These are phyloP conservation scores for Euschistus heros DNA, from an alignment of 1,140 invertebrate genomes.

Conservation along the genomic window DNA sequence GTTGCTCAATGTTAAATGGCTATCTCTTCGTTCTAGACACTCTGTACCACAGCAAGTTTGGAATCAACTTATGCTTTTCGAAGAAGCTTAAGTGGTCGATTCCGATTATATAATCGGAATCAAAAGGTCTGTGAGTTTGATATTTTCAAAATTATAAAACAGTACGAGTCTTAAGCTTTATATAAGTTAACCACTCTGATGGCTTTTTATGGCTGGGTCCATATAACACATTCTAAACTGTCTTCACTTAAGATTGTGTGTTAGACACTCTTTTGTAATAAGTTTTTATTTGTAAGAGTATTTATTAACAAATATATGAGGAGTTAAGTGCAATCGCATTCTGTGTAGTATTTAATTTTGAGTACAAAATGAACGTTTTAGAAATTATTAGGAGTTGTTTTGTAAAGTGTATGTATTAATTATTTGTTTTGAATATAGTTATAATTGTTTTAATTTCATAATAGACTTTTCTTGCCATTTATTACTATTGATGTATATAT, in stretches of 20 bases:
- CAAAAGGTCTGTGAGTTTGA: neutral
- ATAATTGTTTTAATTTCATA: conserved; percentile 5
- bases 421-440: conserved; percentile 18
- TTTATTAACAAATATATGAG: conserved; percentile 12
- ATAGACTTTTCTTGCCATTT: conserved; percentile 19
- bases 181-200: conserved; percentile 16
- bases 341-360: conserved; percentile 15
- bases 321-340: conserved; percentile 22
- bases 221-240: conserved; percentile 22
- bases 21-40: conserved; percentile 2
- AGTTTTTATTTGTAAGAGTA: conserved; percentile 22
- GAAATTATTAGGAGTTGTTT: conserved; percentile 21
- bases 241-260: conserved; percentile 25
- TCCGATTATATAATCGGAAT: too few relatives aligned
- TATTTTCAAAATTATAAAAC: neutral
- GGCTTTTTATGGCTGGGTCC: conserved; percentile 27
- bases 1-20: conserved; percentile 15
- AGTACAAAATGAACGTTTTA: conserved; percentile 25
- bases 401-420: conserved; percentile 17
- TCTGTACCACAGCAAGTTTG: conserved; percentile 12
- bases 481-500: neutral
- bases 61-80: neutral
- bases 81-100: neutral
- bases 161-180: conserved; percentile 18
- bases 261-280: conserved; percentile 22